Base-by-base conservation (phyloP, 2,888 invertebrate genomes). In the Mythimna ferrago region DNA sequence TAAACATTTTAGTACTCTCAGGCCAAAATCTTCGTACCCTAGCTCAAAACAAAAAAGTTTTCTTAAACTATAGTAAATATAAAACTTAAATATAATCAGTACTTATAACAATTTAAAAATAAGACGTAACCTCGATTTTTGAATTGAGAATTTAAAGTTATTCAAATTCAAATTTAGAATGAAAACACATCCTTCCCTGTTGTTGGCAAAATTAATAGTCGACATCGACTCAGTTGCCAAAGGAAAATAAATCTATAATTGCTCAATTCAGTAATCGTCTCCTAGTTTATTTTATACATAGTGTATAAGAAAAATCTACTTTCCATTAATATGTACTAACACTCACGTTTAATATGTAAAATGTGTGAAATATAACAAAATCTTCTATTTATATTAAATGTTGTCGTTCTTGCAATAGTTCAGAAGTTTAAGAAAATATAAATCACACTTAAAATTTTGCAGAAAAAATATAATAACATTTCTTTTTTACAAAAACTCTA, bases 41-140 rank as follows among this genome's bases (percentile, higher is more conserved):
- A 14, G 53, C 3, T 38, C 10, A 53, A 48, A n/a, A 71, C 38
- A 48, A n/a, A 60, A 48, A 53, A 21, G 14, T 72, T 14, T 48
- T 51, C 48, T 48, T 48, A 19, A 38, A 72, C 14, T 53, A 35
- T 54, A 73, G 2, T n/a, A 14, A 73, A 53, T 53, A 32, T 44
- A 65, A 26, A 74, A 65, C 16, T 58, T 64, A 53, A 21, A 41
- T 7, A 44, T 57, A 57, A 21, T 63, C 48, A 73, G 26, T 58
- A 41, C 21, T 58, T n/a, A 21, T 21, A 60, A 38, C 51, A 38
- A 60, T 16, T 62, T 21, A 38, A 48, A 48, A 51, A 38, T 32
- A 41, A 54, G 26, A 68, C 26, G 5, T 38, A 11, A 2, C 19
- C 3, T 32, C 32, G 57, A 57, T 57, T 57, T 19, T 16, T 32